Conservation (phyloP, 2,888 invertebrate genomes). For the Drosophila eohydei region DNA sequence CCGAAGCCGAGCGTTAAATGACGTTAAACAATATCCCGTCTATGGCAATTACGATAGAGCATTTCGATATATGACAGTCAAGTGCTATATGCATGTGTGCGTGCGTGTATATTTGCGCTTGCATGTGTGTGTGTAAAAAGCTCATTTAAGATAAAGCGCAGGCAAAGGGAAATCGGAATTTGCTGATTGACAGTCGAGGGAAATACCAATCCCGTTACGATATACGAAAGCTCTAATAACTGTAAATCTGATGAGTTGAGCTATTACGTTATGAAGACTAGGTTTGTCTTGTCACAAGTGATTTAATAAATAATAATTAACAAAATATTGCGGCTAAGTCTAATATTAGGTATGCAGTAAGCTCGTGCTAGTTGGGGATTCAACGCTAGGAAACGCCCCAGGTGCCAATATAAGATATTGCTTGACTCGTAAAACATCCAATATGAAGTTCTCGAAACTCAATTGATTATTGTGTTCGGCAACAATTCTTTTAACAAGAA, state of each 20-base stretch:
- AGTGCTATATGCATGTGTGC: slow-evolving; percentile 4
- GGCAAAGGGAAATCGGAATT: neutral
- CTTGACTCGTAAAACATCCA: neutral
- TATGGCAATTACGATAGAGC: slow-evolving; percentile 36
- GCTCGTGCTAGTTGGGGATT: neutral
- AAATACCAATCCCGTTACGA: neutral
- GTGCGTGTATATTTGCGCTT: neutral
- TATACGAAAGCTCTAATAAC: neutral
- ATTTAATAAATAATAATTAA: neutral
- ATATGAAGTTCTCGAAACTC: neutral
- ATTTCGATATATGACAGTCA: slow-evolving; percentile 33
- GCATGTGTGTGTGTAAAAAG: neutral
- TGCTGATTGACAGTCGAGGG: neutral
- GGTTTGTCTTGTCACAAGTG: neutral
- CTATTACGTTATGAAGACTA: neutral
- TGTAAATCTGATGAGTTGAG: neutral
- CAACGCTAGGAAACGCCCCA: neutral
- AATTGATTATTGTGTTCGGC: neutral
- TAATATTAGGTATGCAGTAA: neutral
- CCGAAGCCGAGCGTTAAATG: slow-evolving; percentile 27
- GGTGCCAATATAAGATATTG: neutral
- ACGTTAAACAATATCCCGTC: slow-evolving; percentile 18
- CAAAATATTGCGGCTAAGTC: no score
- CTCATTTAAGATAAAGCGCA: slow-evolving; percentile 3
- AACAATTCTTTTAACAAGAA: neutral